Evolutionary conservation across 2,888 invertebrate species (phyloP), one percentile per base, ranked within the genome.

Genomic region (Epistrophella euchroma): DNA sequence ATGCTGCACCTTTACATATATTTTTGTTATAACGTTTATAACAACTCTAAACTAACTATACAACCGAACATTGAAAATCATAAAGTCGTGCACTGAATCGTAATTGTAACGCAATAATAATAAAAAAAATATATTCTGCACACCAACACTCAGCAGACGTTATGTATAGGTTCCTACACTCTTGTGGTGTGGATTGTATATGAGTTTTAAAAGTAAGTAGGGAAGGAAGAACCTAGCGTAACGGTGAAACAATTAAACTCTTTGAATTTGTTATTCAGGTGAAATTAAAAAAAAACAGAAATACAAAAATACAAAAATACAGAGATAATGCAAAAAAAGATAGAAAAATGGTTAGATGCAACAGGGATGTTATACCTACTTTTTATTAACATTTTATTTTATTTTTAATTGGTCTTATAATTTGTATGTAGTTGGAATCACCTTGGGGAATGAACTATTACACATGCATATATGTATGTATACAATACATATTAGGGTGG

Each of bases 71-170:
- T 76, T 80, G 73, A 85, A 85, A 80, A 85, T 85, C 85, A 85
- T 85, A 85, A 80, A 85, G 85, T 85, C 85, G 85, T 85, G 85
- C 85, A 85, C 85, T 85, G 85, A 85, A 85, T 85, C 85, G 80
- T 85, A 85, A 85, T 85, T 85, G 85, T 85, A 85, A 85, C 85
- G 85, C 80, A 85, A 85, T 85, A 75, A 76, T 76, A 71, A 85
- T 62, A 79, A 19, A 66, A n/a, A 68, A 28, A 40, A 45, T n/a
- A 22, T 4, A 68, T 37, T 66, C 76, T 68, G 79, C 78, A 35
- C 79, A 72, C 66, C 52, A 60, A 58, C 43, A 60, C 37, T 71
- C 52, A 40, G 22, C 50, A 37, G 56, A 19, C 60, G 40, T 60
- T 58, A 22, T 17, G n/a, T 28, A 5, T 28, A 10, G 35, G 37